Conservation (phyloP, 1,140 invertebrate species). For the Dolichoris vasculosae region DNA sequence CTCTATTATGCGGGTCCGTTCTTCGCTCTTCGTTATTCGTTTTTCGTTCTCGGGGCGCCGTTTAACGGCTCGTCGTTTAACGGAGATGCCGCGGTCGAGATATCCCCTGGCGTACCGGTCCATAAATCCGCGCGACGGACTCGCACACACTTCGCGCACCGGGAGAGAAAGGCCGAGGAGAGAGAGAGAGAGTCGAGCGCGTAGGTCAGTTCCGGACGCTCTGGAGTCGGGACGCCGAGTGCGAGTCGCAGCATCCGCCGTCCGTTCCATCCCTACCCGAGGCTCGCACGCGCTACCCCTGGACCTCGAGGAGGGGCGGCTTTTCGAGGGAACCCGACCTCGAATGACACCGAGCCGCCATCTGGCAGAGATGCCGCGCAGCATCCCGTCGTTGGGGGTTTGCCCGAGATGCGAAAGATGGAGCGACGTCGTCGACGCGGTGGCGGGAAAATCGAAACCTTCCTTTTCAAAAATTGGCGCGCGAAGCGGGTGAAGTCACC, state of each 20-base stretch:
- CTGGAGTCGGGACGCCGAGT: conserved; percentile 40
- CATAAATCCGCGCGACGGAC: conserved; percentile 65
- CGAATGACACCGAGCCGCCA: conserved; percentile 47
- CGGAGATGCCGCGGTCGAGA: conserved; percentile 69
- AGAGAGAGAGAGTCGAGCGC: not conserved
- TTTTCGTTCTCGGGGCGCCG: conserved; percentile 45
- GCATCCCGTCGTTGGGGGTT: conserved; percentile 49
- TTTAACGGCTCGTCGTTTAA: conserved; percentile 71
- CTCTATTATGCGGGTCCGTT: conserved; percentile 73
- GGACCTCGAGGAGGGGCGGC: conserved; percentile 13
- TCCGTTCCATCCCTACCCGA: conserved; percentile 57
- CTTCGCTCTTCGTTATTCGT: conserved; percentile 66
- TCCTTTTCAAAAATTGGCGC: not conserved
- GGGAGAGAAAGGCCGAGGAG: conserved; percentile 54
- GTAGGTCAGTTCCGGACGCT: conserved; percentile 33
- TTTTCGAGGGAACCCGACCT: not conserved
- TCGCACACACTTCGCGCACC: conserved; percentile 38
- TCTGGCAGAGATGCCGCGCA: conserved; percentile 38
- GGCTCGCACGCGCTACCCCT: conserved; percentile 18
- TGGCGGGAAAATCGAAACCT: conserved; percentile 43
- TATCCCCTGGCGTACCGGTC: conserved; percentile 53
- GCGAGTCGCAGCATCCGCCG: conserved; percentile 57
- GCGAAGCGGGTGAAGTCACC: not conserved
- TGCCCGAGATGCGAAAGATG: conserved; percentile 41
- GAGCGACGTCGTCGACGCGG: conserved; percentile 12